Conservation (phyloP, 2,888 invertebrate genomes). For the Troides oblongomaculatus region DNA sequence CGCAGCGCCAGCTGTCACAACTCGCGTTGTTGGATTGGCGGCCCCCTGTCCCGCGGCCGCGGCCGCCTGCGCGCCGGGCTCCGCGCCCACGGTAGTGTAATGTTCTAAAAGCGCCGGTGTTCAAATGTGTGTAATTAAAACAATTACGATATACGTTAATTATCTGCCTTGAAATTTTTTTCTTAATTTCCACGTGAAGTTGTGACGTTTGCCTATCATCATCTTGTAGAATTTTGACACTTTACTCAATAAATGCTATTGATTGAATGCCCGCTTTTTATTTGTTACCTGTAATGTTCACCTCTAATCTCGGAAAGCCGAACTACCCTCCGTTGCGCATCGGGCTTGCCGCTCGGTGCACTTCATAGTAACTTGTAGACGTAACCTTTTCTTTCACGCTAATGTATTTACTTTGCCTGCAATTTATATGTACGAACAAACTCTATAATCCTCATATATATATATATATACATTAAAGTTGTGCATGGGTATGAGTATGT, state of each 20-base stretch:
- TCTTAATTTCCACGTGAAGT: conserved; percentile 74
- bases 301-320: conserved; percentile 25
- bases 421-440: conserved; percentile 9
- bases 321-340: background rate
- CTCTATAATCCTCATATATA: conserved; percentile 1
- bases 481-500: conserved; percentile 16
- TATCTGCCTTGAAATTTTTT: conserved; percentile 74
- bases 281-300: conserved; percentile 37
- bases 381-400: conserved; percentile 16
- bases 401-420: conserved; percentile 25
- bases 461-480: background rate
- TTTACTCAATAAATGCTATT: conserved; percentile 78
- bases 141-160: conserved; percentile 51
- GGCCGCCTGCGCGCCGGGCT: conserved; percentile 26
- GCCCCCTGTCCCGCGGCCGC: conserved; percentile 69
- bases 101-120: conserved; percentile 50
- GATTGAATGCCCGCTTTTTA: conserved; percentile 57
- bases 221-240: conserved; percentile 78
- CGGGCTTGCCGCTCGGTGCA: background rate
- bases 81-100: conserved; percentile 17
- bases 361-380: background rate
- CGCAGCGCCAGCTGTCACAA: conserved; percentile 66
- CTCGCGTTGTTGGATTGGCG: conserved; percentile 79
- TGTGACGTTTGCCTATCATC: conserved; percentile 75
- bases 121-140: conserved; percentile 65